Evolutionary conservation across 23 tunicate genomes (phyloP), one percentile per base, ranked within the genome.

Genomic region (Trididemnum clinides): DNA sequence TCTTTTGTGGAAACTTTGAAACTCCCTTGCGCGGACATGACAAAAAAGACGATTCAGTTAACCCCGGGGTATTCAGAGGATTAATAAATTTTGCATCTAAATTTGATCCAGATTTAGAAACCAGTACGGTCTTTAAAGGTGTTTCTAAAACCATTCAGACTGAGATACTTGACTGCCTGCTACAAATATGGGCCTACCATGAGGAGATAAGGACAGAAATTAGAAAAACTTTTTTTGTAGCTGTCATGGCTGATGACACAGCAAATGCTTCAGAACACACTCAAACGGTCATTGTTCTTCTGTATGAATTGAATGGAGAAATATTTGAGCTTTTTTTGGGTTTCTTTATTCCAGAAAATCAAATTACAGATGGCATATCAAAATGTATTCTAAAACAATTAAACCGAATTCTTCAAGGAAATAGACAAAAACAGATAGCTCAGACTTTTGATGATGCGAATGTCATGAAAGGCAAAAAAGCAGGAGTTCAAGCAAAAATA

Each of bases 161-260:
- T 59, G 25, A 59, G 22, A 10, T 10, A 10, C 25, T 59, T 4
- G 66, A 15, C 20, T n/a, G 27, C 20, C 20, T 59, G 25, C 25
- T 59, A 28, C 27, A 25, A 4, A 59, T 59, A 10, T 59, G 25
- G n/a, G n/a, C n/a, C n/a, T n/a, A n/a, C 66, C 20, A n/a, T 12
- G 36, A 70, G 15, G 25, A 70, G 22, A 70, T 70, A n/a, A 70
- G 22, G 36, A 7, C 19, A 25, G 76, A 70, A 70, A 70, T 70
- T 6, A 25, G 21, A 5, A n/a, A 6, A 72, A 1, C 49, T 34
- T 18, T 22, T 1, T 72, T 33, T 34, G 29, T 72, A 1, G 78
- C 78, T 1, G 50, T 72, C 2, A 72, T 72, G 78, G 29, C 33
- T 33, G 78, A 72, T 34, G 78, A 72, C 23, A 72, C 78, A 0